A percentile compares a stretch with the other conserved stretches of the same genome.
These are phyloP conservation scores for Drosophila seguyi DNA, from an alignment of 1,140 invertebrate genomes.

Conservation along the genomic window DNA sequence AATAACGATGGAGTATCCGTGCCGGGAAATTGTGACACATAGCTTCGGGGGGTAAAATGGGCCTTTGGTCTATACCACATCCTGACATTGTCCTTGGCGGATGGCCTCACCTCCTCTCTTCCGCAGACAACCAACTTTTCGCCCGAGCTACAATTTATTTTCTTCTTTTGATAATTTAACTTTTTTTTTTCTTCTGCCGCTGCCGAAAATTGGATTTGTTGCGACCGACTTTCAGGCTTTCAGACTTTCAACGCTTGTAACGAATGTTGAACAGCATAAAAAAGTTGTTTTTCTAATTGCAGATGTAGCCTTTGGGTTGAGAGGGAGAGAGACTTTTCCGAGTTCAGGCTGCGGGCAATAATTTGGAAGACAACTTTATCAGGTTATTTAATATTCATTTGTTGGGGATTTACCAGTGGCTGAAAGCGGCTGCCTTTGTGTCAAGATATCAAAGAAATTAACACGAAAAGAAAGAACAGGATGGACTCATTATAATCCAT, in stretches of 20 bases:
- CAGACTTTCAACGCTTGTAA: constrained; percentile 53
- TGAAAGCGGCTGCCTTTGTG: neutral
- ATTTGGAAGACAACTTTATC: constrained; percentile 34
- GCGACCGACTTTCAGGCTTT: constrained; percentile 56
- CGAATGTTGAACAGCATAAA: constrained; percentile 43
- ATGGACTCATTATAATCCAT: neutral
- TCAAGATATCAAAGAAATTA: constrained; percentile 22
- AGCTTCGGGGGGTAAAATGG: constrained; percentile 43
- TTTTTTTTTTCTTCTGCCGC: constrained; percentile 36
- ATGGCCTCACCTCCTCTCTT: neutral
- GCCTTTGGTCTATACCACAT: constrained; percentile 8
- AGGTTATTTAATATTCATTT: constrained; percentile 55
- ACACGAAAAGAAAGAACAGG: constrained; percentile 3
- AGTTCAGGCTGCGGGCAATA: constrained; percentile 16
- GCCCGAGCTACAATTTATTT: constrained; percentile 56
- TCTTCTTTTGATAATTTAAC: constrained; percentile 65
- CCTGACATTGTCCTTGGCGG: constrained; percentile 30
- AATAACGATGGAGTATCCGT: constrained; percentile 64
- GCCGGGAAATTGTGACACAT: constrained; percentile 68
- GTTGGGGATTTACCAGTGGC: constrained; percentile 7
- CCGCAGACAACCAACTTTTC: constrained; percentile 43
- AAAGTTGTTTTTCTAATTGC: constrained; percentile 50
- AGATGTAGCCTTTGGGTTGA: constrained; percentile 12
- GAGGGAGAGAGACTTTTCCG: neutral
- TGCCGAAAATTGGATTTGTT: constrained; percentile 63